Base-by-base conservation (phyloP, 2,797 vertebrate genomes). In the Malurus leucopterus region DNA sequence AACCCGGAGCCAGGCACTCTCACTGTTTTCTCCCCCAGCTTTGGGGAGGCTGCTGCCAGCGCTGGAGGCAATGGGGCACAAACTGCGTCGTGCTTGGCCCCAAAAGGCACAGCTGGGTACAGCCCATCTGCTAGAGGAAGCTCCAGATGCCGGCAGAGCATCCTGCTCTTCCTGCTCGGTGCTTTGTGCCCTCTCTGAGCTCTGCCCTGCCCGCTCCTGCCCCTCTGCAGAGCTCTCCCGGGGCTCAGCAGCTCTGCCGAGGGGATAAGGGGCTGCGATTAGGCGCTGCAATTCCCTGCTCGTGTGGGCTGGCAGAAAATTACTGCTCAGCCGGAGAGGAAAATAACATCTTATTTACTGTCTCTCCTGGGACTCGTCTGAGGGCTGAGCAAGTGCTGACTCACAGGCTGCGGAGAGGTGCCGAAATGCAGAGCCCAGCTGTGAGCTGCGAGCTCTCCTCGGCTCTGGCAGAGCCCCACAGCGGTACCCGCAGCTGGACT, bases 281-380 rank as follows among this genome's bases (percentile, higher is more conserved):
- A 75, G 50, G 40, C 3, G 22, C 65, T 30, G 64, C 78, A 90
- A 79, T 81, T 89, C 88, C 63, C 91, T 13, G 58, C 84, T 74
- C 54, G 1, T 72, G 85, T 70, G 67, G 89, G 93, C 87, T 94
- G 93, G 87, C 85, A 80, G 82, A 87, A 89, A 93, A 93, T 91
- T 79, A 83, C 92, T 6, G 27, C 88, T 92, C 82, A 90, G 89
- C 47, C 74, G 2, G 87, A 65, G 89, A 86, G 89, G 89, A 92
- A 93, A 92, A 93, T 64, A 88, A 85, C 79, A 83, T 85, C 94
- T 90, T 92, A 93, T 87, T 92, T 90, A 72, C 84, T 58, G 51
- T 72, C 67, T 89, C 94, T 93, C 91, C 85, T 68, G 85, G 83
- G 93, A 88, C 77, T 80, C 50, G 47, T 86, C 83, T 86, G 89